Percentiles rank a stretch among this genome's conserved stretches.
phyloP scores from a whole-genome alignment of 2,888 invertebrate genomes.

The Drosophila paramelanica region DNA sequence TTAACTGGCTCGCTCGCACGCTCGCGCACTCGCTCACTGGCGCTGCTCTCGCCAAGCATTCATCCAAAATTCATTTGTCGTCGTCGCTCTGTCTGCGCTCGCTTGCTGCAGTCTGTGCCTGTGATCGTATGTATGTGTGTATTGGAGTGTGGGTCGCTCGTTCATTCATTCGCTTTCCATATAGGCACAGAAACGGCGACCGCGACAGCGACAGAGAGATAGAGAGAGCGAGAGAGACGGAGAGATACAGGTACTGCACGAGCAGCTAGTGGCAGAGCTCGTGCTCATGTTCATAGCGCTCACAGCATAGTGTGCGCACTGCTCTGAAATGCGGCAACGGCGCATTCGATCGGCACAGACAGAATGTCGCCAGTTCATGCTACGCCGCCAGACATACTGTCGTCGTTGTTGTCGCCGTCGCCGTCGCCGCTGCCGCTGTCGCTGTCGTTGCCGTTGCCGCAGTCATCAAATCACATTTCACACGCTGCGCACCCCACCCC shows the following conservation, averaged over 20 bases:
- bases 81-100: slow-evolving; percentile 62
- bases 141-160: slow-evolving; percentile 39
- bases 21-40: slow-evolving; percentile 11
- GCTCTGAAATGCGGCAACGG: slow-evolving; percentile 87
- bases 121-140: slow-evolving; percentile 17
- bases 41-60: slow-evolving; percentile 35
- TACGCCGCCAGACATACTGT: slow-evolving; percentile 91
- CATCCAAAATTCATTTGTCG: slow-evolving; percentile 54
- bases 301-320: slow-evolving; percentile 47
- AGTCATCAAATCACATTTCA: slow-evolving; percentile 63
- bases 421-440: slow-evolving; percentile 30
- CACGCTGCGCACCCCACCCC: slow-evolving; percentile 40
- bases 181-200: slow-evolving; percentile 10
- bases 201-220: slow-evolving; percentile 8
- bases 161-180: slow-evolving; percentile 42
- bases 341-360: slow-evolving; percentile 92
- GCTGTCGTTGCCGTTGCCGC: slow-evolving; percentile 38
- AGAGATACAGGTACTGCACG: slow-evolving; percentile 29
- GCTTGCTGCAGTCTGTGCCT: slow-evolving; percentile 31
- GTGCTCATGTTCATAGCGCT: slow-evolving; percentile 47
- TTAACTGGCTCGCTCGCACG: slow-evolving; percentile 7
- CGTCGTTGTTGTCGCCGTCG: slow-evolving; percentile 83
- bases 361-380: slow-evolving; percentile 96
- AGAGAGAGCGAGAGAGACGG: slow-evolving; percentile 6
- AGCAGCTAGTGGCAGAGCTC: slow-evolving; percentile 23